Percentiles rank a stretch among this genome's conserved stretches.
These are phyloP conservation scores for Sthenelais limicola DNA, from an alignment of 2,888 invertebrate genomes.

Conservation along the genomic window DNA sequence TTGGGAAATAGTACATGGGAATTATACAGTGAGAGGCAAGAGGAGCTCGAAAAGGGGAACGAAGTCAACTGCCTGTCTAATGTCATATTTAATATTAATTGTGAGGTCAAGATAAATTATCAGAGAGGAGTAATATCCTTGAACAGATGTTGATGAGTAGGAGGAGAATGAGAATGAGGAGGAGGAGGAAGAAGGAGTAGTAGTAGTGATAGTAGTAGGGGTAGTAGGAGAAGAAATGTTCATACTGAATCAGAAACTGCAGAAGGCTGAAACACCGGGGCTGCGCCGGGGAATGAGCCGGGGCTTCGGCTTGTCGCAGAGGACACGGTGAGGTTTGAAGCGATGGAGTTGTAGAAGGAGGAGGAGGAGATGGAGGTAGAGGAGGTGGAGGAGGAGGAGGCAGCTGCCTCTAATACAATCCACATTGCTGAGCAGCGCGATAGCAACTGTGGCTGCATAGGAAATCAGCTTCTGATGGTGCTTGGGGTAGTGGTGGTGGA, in stretches of 20 bases:
- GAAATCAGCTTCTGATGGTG: no score
- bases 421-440: neutral
- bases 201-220: no score
- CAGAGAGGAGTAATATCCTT: no score
- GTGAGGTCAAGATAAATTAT: slow-evolving; percentile 28
- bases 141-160: no score
- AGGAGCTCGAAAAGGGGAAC: no score
- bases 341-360: neutral
- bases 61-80: no score
- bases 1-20: no score
- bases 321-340: neutral
- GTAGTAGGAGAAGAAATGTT: no score
- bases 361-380: neutral
- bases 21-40: no score
- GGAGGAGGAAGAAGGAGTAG: neutral
- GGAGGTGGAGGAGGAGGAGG: neutral
- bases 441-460: slow-evolving; percentile 17
- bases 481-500: no score
- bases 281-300: neutral
- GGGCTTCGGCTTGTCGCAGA: neutral
- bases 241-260: no score
- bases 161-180: neutral
- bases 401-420: neutral
- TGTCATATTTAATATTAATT: slow-evolving; percentile 41
- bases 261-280: no score